Percentiles rank a stretch among this genome's conserved stretches.
Conservation (phyloP, 2,113 vertebrate genomes). For the Anolis sagrei region DNA sequence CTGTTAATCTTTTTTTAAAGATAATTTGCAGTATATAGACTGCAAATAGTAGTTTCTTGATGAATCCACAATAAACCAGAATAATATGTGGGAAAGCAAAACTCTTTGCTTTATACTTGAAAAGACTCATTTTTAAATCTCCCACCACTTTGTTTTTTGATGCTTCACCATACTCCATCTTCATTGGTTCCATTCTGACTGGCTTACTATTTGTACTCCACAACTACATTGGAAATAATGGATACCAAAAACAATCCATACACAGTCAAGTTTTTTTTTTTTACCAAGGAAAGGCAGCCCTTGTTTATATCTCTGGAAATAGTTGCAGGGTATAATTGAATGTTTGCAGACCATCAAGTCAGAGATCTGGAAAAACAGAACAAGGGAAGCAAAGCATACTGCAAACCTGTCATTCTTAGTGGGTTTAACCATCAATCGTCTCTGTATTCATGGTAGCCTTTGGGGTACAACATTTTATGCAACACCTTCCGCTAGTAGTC, state of each 20-base stretch:
- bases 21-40: not conserved
- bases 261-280: slow-evolving; percentile 64
- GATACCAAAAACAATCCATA: slow-evolving; percentile 64
- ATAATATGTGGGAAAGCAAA: not conserved
- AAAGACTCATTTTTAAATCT: not conserved
- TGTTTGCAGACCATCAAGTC: slow-evolving; percentile 62
- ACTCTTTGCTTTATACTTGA: not conserved
- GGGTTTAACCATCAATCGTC: slow-evolving; percentile 31
- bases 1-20: not conserved
- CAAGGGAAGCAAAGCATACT: slow-evolving; percentile 39
- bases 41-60: not conserved
- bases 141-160: not conserved
- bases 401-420: slow-evolving; percentile 42
- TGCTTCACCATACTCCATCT: not conserved
- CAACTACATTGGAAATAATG: slow-evolving; percentile 45
- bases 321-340: slow-evolving; percentile 67
- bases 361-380: slow-evolving; percentile 60
- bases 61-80: too few relatives aligned
- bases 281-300: slow-evolving; percentile 59
- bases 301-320: slow-evolving; percentile 66
- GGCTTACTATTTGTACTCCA: slow-evolving; percentile 47
- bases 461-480: not conserved
- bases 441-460: slow-evolving; percentile 36
- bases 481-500: slow-evolving; percentile 35
- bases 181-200: slow-evolving; percentile 22